These are phyloP conservation scores for Hyperopisus bebe DNA, from an alignment of 2,113 vertebrate species.

Conservation along the genomic window DNA sequence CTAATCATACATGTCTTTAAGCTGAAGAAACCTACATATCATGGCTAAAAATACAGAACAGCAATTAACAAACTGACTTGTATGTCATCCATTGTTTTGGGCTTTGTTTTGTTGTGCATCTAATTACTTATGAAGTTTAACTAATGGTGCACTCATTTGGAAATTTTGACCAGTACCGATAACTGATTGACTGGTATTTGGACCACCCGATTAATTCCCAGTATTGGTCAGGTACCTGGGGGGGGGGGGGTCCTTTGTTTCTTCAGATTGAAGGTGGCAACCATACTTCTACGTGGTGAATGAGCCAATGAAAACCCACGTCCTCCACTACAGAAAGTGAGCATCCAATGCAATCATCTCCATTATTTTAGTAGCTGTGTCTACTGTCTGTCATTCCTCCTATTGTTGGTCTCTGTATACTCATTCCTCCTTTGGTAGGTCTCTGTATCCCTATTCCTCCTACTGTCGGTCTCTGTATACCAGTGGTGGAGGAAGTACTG, in stretches of 20 bases:
- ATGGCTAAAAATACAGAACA: neutral
- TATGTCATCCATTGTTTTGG: neutral
- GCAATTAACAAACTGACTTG: neutral
- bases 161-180: neutral
- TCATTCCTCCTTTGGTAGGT: neutral
- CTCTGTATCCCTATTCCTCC: neutral
- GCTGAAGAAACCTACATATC: neutral
- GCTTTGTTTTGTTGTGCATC: neutral
- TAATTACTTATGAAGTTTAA: neutral
- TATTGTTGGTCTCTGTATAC: neutral
- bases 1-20: neutral
- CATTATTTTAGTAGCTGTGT: neutral
- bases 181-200: neutral
- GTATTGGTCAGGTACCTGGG: neutral
- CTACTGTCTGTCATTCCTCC: neutral
- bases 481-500: too few relatives aligned
- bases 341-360: neutral
- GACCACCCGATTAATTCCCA: neutral
- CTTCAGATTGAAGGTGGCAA: neutral
- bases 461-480: neutral
- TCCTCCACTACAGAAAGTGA: neutral
- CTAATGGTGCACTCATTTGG: neutral
- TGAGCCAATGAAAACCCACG: neutral
- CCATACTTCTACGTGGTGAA: neutral
- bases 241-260: neutral